Percentiles rank a stretch among this genome's conserved stretches.
These are phyloP conservation scores for Paramormyrops hopkinsi DNA, from an alignment of 2,797 vertebrate genomes.

Conservation along the genomic window DNA sequence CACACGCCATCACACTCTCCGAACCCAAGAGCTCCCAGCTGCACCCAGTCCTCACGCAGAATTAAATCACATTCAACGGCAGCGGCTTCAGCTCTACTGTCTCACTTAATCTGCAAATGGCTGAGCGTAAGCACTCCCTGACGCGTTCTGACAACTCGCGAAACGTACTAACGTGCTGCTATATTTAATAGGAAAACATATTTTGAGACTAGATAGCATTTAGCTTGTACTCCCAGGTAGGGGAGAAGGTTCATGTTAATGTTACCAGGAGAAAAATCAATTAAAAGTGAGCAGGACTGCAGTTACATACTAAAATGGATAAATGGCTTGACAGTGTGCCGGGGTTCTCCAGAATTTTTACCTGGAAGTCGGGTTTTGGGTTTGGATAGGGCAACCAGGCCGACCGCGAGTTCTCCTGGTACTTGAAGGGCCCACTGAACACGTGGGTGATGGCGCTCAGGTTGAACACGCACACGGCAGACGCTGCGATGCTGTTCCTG, in stretches of 20 bases:
- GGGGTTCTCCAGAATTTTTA: conserved; percentile 43
- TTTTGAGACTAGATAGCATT: neutral
- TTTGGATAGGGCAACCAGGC: conserved; percentile 95
- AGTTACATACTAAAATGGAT: neutral
- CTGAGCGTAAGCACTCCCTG: conserved; percentile 41
- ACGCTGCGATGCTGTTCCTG: conserved; percentile 96
- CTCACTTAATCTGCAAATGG: conserved; percentile 40
- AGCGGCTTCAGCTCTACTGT: conserved; percentile 52
- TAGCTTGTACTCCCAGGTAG: conserved; percentile 34
- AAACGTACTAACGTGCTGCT: neutral
- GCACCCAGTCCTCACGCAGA: neutral
- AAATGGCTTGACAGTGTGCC: neutral
- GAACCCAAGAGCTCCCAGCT: neutral
- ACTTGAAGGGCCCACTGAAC: conserved; percentile 93
- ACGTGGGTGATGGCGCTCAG: conserved; percentile 85
- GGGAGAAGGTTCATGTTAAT: conserved; percentile 20
- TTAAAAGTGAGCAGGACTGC: neutral
- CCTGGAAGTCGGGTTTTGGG: conserved; percentile 95
- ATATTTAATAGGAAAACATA: neutral
- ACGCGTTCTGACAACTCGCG: conserved; percentile 33
- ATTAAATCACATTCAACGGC: conserved; percentile 43
- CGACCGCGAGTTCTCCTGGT: conserved; percentile 91
- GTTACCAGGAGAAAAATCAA: neutral
- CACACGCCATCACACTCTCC: neutral
- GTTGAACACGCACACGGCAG: conserved; percentile 94